Conservation (phyloP, 2,888 invertebrate genomes). For the Harpalus rufipes region DNA sequence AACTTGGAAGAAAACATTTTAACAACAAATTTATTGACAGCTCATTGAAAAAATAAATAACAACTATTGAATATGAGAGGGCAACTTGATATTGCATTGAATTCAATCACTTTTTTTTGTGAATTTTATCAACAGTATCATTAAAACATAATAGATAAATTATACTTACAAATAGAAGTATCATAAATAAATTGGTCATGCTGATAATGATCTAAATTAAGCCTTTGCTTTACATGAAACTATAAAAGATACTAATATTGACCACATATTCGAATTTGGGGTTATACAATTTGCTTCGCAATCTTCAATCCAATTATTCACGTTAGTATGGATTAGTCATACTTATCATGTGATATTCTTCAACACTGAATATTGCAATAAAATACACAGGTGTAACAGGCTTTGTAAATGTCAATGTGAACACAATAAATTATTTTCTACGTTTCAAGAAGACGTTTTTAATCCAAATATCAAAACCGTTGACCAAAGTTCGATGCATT, state of each 20-base stretch:
- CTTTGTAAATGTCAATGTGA: constrained; percentile 32
- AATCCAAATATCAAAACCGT: constrained; percentile 32
- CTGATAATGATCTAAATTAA: constrained; percentile 55
- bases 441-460: constrained; percentile 33
- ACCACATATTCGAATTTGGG: constrained; percentile 58
- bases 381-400: constrained; percentile 36
- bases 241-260: constrained; percentile 31
- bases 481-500: constrained; percentile 36
- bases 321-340: constrained; percentile 37
- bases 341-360: constrained; percentile 39
- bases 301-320: constrained; percentile 17
- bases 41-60: constrained; percentile 35
- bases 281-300: constrained; percentile 49
- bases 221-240: constrained; percentile 40
- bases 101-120: constrained; percentile 6
- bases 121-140: neutral
- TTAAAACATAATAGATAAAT: constrained; percentile 6
- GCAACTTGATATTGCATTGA: neutral
- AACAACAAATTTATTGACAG: constrained; percentile 57
- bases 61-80: constrained; percentile 11
- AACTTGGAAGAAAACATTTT: constrained; percentile 52
- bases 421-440: constrained; percentile 46
- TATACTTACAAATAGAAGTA: constrained; percentile 55
- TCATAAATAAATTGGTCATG: constrained; percentile 53
- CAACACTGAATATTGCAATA: constrained; percentile 7